Conservation (phyloP, 2,113 vertebrate genomes). For the Peromyscus californicus region DNA sequence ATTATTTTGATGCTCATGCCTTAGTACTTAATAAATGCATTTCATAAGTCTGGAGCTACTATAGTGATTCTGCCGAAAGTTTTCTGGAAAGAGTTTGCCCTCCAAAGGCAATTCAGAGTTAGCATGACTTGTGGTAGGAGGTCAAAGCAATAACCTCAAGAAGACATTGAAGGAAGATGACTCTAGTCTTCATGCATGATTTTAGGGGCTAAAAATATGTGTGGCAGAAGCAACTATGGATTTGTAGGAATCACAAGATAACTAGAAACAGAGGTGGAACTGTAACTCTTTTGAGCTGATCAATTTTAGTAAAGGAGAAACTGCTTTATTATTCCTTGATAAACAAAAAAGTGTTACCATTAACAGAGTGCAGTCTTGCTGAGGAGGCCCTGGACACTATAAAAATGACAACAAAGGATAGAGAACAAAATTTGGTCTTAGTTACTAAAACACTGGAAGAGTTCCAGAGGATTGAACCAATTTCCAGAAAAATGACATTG, state of each 20-base stretch:
- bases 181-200: background rate
- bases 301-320: no score
- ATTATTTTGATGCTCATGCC: background rate
- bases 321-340: no score
- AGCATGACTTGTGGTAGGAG: background rate
- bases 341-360: no score
- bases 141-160: background rate
- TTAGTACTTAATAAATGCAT: background rate
- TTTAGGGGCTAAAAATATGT: background rate
- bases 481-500: background rate
- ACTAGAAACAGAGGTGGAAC: background rate
- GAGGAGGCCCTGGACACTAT: background rate
- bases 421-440: background rate
- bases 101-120: no score
- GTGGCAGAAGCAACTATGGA: background rate
- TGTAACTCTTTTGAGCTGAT: background rate
- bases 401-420: background rate
- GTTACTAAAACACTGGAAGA: background rate
- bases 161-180: background rate
- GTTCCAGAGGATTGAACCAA: background rate
- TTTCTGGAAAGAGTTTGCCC: background rate
- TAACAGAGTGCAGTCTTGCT: no score
- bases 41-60: background rate
- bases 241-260: background rate
- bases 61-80: background rate